Percentiles rank a stretch among this genome's conserved stretches.
Evolutionary conservation across 2,888 invertebrate genomes (phyloP).

Genomic region (Piscicola geometra): DNA sequence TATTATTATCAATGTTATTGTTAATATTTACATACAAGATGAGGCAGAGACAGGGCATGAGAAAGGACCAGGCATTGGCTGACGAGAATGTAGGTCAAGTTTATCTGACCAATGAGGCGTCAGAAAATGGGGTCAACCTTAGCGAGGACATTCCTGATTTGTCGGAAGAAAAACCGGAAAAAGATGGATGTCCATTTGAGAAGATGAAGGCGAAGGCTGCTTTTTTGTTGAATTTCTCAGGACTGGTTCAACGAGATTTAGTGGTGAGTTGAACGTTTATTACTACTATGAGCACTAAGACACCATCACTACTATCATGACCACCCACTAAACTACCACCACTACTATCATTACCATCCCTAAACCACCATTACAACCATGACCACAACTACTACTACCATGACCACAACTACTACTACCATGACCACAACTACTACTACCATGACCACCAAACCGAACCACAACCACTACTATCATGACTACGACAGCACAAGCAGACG

Average conservation of each 20-base stretch:
- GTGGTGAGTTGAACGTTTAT: background rate
- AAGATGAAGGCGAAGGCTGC: conserved; percentile 9
- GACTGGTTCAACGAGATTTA: background rate
- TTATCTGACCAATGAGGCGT: background rate
- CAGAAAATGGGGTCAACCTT: background rate
- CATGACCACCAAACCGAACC: no score
- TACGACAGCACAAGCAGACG: background rate
- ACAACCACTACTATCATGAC: no score
- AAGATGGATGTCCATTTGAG: conserved; percentile 12
- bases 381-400: no score
- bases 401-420: no score
- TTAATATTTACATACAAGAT: no score
- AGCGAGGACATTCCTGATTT: background rate
- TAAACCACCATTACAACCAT: no score
- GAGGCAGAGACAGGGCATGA: conserved; percentile 20
- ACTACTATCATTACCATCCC: no score
- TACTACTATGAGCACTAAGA: no score
- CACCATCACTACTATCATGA: no score
- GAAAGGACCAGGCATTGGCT: background rate
- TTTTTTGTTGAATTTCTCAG: conserved; percentile 20
- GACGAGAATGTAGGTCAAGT: conserved; percentile 8
- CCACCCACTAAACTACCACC: no score
- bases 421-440: background rate
- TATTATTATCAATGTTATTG: no score
- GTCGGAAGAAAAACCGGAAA: background rate